Evolutionary conservation across 1,140 invertebrate species (phyloP), one percentile per base, ranked within the genome.

Genomic region (Atta colombica): DNA sequence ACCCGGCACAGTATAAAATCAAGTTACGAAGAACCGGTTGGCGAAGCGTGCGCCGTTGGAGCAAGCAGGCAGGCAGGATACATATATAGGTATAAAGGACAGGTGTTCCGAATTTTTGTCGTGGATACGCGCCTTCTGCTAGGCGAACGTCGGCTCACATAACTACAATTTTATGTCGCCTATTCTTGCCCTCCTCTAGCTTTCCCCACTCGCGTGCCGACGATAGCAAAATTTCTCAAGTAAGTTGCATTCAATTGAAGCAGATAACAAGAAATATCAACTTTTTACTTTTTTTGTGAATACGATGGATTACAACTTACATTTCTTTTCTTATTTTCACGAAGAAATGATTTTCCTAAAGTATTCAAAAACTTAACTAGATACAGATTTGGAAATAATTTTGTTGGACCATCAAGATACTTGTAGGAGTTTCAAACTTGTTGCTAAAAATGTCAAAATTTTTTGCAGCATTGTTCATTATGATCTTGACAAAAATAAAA

Each of bases 21-120:
- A 60, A 90, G 88, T 89, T 61, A 89, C 88, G 86, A 86, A 87
- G 78, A 91, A 91, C 90, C 90, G 90, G 90, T 91, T 90, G 18
- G 68, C 45, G 60, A 69, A 68, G 71, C 77, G 81, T 88, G 69
- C 63, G 58, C 35, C 28, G 35, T 25, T 65, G 51, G n/a, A 63
- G 53, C 55, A 45, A 74, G 39, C n/a, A 21, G 66, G 61, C 66
- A 58, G 49, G 61, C 66, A 58, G 49, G 39, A 85, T 77, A 74
- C 60, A 65, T 25, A 58, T 53, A 55, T 88, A 88, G 86, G 77
- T 88, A 88, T 78, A 49, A 58, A 51, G 82, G 88, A 82, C 89
- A 90, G 89, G 89, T 90, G 89, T 84, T 90, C 18, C 77, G 21
- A 82, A 90, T 69, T 90, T 90, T 86, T 65, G 31, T 39, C 39